Conservation (phyloP, 2,797 vertebrate species). For the Ctenosaura bakeri region DNA sequence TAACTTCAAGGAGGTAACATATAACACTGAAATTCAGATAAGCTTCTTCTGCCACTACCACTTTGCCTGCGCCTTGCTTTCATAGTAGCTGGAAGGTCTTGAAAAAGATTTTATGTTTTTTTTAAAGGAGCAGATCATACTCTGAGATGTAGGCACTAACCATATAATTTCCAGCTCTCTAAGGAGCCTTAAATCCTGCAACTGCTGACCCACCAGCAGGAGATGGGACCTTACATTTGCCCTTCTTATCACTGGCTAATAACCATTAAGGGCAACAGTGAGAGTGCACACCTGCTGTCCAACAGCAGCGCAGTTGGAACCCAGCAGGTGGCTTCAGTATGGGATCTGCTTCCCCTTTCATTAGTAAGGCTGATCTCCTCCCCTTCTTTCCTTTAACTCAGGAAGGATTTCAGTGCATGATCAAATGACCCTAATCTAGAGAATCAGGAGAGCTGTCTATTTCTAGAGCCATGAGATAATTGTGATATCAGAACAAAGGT, state of each 20-base stretch:
- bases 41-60: conserved; percentile 45
- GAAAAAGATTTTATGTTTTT: conserved; percentile 66
- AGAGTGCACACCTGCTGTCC: conserved; percentile 91
- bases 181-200: conserved; percentile 82
- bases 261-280: conserved; percentile 86
- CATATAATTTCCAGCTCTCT: conserved; percentile 81
- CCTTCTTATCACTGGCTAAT: conserved; percentile 89
- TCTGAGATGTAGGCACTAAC: conserved; percentile 76
- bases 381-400: not conserved
- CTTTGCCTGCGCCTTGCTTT: conserved; percentile 20
- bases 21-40: conserved; percentile 70
- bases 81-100: conserved; percentile 53
- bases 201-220: conserved; percentile 87
- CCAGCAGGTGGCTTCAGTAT: conserved; percentile 71
- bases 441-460: conserved; percentile 6
- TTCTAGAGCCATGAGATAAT: not conserved
- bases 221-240: conserved; percentile 87
- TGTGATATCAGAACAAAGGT: not conserved
- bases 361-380: not conserved
- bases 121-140: conserved; percentile 67
- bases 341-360: conserved; percentile 72
- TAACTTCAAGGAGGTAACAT: conserved; percentile 75
- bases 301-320: conserved; percentile 77
- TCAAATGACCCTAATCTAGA: conserved; percentile 47
- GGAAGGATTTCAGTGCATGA: conserved; percentile 56